These are phyloP conservation scores for Bubo scandiacus DNA, from an alignment of 2,113 vertebrate genomes.

Conservation along the genomic window DNA sequence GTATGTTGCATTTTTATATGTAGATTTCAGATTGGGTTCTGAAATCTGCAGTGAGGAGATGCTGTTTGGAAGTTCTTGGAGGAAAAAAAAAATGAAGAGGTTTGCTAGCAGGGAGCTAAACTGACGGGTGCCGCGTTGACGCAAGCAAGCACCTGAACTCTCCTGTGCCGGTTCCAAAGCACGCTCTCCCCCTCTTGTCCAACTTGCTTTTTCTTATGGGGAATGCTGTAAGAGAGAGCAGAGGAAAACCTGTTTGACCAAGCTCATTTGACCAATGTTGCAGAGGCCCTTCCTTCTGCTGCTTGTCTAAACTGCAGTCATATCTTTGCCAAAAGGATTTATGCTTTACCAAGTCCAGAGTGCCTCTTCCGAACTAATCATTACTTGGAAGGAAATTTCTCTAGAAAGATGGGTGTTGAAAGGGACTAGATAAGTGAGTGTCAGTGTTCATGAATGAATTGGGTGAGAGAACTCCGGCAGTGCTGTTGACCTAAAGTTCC, in stretches of 20 bases:
- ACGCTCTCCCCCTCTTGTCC: not conserved
- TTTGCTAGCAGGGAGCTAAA: not conserved
- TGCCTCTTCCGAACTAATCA: not conserved
- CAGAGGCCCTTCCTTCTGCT: not conserved
- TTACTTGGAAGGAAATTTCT: not conserved
- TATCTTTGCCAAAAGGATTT: not conserved
- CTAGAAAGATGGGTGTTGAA: not conserved
- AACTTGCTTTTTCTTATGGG: not conserved
- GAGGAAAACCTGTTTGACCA: not conserved
- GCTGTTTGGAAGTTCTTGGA: not conserved
- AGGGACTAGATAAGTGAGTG: not conserved
- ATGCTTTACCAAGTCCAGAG: not conserved
- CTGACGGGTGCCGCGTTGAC: not conserved
- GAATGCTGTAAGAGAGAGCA: not conserved
- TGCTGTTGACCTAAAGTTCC: not conserved
- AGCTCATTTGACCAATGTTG: not conserved
- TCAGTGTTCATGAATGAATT: not conserved
- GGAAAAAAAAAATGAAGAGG: not conserved
- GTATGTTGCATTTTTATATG: not conserved
- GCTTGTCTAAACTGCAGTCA: not conserved
- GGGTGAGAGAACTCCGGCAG: not conserved
- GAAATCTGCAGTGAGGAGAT: not conserved
- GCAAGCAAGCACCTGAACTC: not conserved
- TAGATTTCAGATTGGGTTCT: not conserved
- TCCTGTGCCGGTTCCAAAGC: not conserved